phyloP scores from a whole-genome alignment of 2,888 invertebrate species.

The Meta bourneti region DNA sequence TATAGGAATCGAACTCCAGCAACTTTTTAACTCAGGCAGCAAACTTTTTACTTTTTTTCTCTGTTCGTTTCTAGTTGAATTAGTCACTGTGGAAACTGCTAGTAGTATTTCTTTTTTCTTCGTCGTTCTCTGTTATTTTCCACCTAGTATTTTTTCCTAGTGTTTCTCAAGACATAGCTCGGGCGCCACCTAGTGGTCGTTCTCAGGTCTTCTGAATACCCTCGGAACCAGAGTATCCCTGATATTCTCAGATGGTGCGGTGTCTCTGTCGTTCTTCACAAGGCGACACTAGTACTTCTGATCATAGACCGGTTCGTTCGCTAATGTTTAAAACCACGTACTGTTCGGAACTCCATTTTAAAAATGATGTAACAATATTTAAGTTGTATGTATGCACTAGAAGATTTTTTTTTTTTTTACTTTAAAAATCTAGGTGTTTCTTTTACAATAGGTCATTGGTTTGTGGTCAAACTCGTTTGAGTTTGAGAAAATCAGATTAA shows the following conservation, averaged over 20 bases:
- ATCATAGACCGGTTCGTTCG: neutral
- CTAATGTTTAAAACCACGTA: neutral
- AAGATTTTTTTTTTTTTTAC: too few relatives aligned
- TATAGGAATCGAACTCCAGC: neutral
- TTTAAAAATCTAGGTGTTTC: too few relatives aligned
- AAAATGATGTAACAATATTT: neutral
- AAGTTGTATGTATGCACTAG: too few relatives aligned
- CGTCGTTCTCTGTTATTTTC: neutral
- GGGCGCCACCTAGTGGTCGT: neutral
- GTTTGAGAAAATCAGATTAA: too few relatives aligned
- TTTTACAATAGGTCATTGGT: too few relatives aligned
- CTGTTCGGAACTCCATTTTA: neutral
- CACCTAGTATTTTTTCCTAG: neutral
- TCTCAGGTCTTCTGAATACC: neutral
- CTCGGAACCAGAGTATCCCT: neutral
- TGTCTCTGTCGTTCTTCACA: neutral
- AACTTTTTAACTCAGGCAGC: slow-evolving; percentile 57
- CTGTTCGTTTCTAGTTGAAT: neutral
- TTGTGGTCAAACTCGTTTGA: too few relatives aligned
- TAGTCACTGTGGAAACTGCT: neutral
- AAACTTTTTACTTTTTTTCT: slow-evolving; percentile 66
- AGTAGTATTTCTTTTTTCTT: neutral
- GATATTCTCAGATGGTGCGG: neutral
- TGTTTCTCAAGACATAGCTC: neutral
- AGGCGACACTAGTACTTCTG: neutral